Evolutionary conservation across 2,888 invertebrate species (phyloP).

Genomic region (Ptycholaimellus sp.): DNA sequence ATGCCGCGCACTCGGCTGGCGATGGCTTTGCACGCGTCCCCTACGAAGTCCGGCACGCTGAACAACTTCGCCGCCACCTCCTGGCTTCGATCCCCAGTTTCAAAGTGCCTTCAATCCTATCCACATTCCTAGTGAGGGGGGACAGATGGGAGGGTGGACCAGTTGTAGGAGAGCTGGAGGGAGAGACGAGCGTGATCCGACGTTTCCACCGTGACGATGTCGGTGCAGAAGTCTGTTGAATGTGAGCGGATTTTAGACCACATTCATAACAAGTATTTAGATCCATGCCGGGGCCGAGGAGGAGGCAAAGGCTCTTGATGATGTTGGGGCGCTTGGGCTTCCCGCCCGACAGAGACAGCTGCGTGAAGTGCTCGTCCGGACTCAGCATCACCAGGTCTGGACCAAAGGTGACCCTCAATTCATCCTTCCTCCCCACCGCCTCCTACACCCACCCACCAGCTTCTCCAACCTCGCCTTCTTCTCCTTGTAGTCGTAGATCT

Average conservation of each 20-base stretch:
- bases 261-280: too few relatives aligned
- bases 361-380: constrained; percentile 34
- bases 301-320: constrained; percentile 31
- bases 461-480: constrained; percentile 27
- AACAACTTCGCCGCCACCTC: constrained; percentile 30
- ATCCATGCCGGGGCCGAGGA: too few relatives aligned
- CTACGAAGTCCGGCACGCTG: constrained; percentile 34
- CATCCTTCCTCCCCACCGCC: background rate
- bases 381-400: constrained; percentile 34
- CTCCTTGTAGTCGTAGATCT: constrained; percentile 34
- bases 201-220: constrained; percentile 33
- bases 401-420: constrained; percentile 31
- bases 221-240: constrained; percentile 33
- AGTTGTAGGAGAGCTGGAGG: constrained; percentile 33
- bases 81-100: constrained; percentile 19
- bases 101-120: constrained; percentile 29
- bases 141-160: constrained; percentile 20
- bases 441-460: background rate
- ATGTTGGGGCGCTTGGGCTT: constrained; percentile 32
- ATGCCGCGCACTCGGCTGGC: constrained; percentile 32
- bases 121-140: too few relatives aligned
- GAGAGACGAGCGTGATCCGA: constrained; percentile 33
- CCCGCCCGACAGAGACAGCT: constrained; percentile 31
- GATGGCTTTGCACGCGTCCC: constrained; percentile 33
- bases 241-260: too few relatives aligned